Percentiles rank a stretch among this genome's conserved stretches.
Conservation (phyloP, 2,113 vertebrate species). For the Neotragus moschatus region DNA sequence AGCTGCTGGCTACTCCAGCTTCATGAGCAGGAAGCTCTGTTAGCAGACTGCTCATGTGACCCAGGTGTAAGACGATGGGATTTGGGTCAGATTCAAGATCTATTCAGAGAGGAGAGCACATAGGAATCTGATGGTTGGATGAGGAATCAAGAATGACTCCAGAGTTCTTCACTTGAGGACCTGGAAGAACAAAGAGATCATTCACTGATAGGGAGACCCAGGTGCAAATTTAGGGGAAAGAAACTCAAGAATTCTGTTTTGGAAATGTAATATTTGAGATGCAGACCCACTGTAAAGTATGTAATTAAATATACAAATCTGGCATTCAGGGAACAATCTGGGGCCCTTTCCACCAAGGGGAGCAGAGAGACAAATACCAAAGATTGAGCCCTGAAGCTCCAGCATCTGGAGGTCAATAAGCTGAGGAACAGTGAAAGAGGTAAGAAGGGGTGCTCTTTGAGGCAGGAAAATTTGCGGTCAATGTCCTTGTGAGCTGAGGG, state of each 20-base stretch:
- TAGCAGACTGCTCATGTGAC: background rate
- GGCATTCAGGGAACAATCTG: background rate
- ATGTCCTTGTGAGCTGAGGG: background rate
- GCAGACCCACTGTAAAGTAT: background rate
- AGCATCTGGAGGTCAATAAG: background rate
- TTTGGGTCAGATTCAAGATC: background rate
- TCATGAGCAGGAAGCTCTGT: background rate
- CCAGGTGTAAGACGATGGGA: background rate
- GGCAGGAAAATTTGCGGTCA: background rate
- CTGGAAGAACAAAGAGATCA: background rate
- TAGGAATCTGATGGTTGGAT: background rate
- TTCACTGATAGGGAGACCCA: background rate
- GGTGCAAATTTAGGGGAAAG: background rate
- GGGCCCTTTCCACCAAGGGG: background rate
- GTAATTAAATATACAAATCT: background rate
- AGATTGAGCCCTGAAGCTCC: background rate
- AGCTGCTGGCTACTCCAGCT: background rate
- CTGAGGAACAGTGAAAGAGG: background rate
- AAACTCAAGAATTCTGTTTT: background rate
- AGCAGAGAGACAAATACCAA: background rate
- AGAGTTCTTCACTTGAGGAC: background rate
- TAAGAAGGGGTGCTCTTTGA: background rate
- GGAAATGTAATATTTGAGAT: background rate
- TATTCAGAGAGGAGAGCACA: background rate
- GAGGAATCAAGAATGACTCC: background rate